Base-by-base conservation (phyloP, 2,888 invertebrate genomes). In the Andrena minutula region DNA sequence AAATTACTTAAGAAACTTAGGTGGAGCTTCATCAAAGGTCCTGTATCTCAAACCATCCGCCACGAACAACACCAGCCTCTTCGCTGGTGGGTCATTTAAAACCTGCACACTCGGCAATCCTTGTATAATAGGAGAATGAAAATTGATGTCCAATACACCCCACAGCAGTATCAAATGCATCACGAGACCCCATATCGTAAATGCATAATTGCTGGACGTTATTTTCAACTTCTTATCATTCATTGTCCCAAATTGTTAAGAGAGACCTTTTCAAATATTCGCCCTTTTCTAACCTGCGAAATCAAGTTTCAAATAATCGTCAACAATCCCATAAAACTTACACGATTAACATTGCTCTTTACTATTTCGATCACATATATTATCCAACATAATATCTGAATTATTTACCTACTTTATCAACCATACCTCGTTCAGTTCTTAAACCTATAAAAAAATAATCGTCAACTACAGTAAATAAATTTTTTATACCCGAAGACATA, bases 21-120 rank as follows among this genome's bases (percentile, higher is more conserved):
- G 95, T 26, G 95, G 95, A 28, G 95, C 94, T 66, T 95, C 94
- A 82, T 95, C 95, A 90, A 96, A 97, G 2, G 97, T 97, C 91
- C 98, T 97, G 35, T 98, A 98, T 86, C 99, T 95, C 76, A 99
- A 94, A 0, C 99, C 99, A 95, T 99, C 99, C 8, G 98, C 97
- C 5, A 99, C 96, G 91, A 99, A 96, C 0, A 99, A 95, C 7
- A 99, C 94, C 26, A 89, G 20, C 75, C 99, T 89, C 75, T 93
- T 93, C 2, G 93, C 93, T 0, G 93, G 93, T 8, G 93, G 86
- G 16, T 84, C 84, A 10, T 78, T 77, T 7, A 91, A 89, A 81
- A 91, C 85, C 65, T 89, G 81, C 66, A 92, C 87, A 10, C 84
- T 60, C 20, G 91, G 84, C 49, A 94, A 80, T 74, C 90, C 90